Evolutionary conservation across 2,113 vertebrate species (phyloP), one percentile per base, ranked within the genome.

Genomic region (Pseudois nayaur): DNA sequence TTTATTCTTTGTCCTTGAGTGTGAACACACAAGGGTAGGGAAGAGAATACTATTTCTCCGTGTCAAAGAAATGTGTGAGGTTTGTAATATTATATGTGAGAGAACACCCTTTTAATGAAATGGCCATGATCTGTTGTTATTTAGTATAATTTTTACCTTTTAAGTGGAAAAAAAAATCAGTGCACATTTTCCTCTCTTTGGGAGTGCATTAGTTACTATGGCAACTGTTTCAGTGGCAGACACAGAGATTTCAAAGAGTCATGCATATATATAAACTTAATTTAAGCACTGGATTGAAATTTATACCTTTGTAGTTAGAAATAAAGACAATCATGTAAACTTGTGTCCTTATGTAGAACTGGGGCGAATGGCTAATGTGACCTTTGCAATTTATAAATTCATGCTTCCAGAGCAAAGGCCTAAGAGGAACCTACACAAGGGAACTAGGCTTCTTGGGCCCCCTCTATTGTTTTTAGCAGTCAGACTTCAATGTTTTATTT

Each of bases 151-250:
- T 96, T 93, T 97, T 95, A 89, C 36, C 31, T 90, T 94, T 85
- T 52, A 82, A 97, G 40, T 33, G 33, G 48, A 86, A 67, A 92
- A 96, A 57, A 88, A 94, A 84, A 76, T 88, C 81, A 52, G n/a
- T 48, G 19, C 50, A 86, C 7, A 29, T 7, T 89, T 97, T 67
- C 82, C 5, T n/a, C 40, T 89, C 29, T 88, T 96, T 93, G 87
- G 45, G 94, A 94, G 36, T 94, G 19, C 76, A 90, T 90, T 83
- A 83, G 95, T 98, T 98, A 52, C 98, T 82, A 96, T 98, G 95
- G 97, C 55, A 97, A 98, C 95, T 96, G 76, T 90, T 94, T 95
- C 81, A 90, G 50, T 91, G 82, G 54, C 64, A 96, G 71, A 95
- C 87, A 84, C 16, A 89, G 87, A 78, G 33, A 94, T 95, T 96